Base-by-base conservation (phyloP, 2,888 invertebrate genomes). In the Ceriagrion tenellum region DNA sequence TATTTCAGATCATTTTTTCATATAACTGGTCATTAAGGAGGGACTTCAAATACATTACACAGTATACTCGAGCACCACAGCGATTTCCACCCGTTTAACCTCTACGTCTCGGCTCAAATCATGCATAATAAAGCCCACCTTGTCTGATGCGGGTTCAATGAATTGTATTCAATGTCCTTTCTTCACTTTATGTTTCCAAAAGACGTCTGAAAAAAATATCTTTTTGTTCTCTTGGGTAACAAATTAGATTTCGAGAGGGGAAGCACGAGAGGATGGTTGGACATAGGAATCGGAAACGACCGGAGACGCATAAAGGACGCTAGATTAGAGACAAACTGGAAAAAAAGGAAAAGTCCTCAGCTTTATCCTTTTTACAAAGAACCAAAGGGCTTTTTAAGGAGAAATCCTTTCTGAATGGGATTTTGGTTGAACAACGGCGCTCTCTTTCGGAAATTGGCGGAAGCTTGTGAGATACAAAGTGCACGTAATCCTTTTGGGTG, bases 371-470 rank as follows among this genome's bases (percentile, higher is more conserved):
- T 89, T 55, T 55, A n/a, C 55, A 55, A 55, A 47, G 55, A 55
- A 89, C 26, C 89, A 89, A 89, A 89, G 81, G 81, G 55, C 55
- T 89, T 89, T 88, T 26, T 55, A 89, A 47, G 89, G 89, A 81
- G 35, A 55, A 89, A 89, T 89, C 89, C 89, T 89, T 55, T 89
- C n/a, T 47, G 55, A n/a, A 55, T 89, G 89, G 89, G 89, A 89
- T 89, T 89, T 55, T 89, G 89, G 89, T 89, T n/a, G 55, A 89
- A 55, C 89, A 89, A 26, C 89, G n/a, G 89, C 89, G 55, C 47
- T 40, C 89, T 89, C 55, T 55, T 89, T n/a, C 89, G 55, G 89
- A 89, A 89, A 89, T 89, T 89, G 47, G 89, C 55, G 89, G 40
- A n/a, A 26, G 47, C 89, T 89, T 89, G 26, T 55, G 89, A 89